Evolutionary conservation across 2,888 invertebrate species (phyloP).

Genomic region (Odontocerum albicorne): DNA sequence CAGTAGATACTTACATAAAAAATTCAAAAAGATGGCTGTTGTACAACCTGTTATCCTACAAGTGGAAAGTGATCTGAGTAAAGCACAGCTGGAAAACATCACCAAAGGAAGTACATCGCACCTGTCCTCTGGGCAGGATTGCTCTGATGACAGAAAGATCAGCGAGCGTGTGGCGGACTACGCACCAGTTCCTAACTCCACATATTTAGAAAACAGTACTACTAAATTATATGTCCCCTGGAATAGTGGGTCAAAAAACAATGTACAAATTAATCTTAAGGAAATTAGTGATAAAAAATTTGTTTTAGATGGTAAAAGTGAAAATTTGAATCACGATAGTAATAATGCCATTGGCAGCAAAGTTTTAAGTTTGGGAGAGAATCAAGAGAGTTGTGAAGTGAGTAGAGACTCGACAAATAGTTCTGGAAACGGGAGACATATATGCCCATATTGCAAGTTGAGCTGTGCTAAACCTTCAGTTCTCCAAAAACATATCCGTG

Average conservation of each 20-base stretch:
- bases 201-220: slow-evolving; percentile 11
- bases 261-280: slow-evolving; percentile 60
- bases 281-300: slow-evolving; percentile 31
- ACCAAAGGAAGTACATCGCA: slow-evolving; percentile 23
- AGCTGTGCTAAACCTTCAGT: slow-evolving; percentile 93
- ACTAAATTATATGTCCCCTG: slow-evolving; percentile 5
- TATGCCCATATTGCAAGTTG: slow-evolving; percentile 86
- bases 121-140: slow-evolving; percentile 19
- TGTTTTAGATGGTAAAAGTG: slow-evolving; percentile 13
- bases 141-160: slow-evolving; percentile 6
- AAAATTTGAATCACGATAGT: slow-evolving; percentile 19
- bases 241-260: slow-evolving; percentile 45
- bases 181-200: slow-evolving; percentile 1
- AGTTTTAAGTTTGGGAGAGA: slow-evolving; percentile 12
- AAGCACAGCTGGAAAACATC: slow-evolving; percentile 5
- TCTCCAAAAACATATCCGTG: slow-evolving; percentile 89
- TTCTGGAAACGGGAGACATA: slow-evolving; percentile 64
- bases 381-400: slow-evolving; percentile 24
- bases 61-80: slow-evolving; percentile 15
- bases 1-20: slow-evolving; percentile 86
- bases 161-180: background rate
- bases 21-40: slow-evolving; percentile 85
- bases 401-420: slow-evolving; percentile 26
- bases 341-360: slow-evolving; percentile 21
- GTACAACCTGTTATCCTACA: slow-evolving; percentile 40